Evolutionary conservation across 2,888 invertebrate genomes (phyloP), one percentile per base, ranked within the genome.

Genomic region (Ormyrus labotus): DNA sequence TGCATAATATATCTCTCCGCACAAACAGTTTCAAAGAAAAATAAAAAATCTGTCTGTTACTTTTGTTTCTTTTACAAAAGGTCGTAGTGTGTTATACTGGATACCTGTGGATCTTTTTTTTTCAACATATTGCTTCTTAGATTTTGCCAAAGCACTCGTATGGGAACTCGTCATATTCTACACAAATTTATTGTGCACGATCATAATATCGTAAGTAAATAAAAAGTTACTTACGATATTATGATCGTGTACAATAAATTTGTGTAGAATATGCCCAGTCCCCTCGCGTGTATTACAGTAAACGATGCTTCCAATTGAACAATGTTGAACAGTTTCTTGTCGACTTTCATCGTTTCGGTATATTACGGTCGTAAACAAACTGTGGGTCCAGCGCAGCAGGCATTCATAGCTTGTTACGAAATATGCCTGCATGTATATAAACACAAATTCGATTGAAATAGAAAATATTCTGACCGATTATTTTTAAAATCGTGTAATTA

Each of bases 51-150:
- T 70, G 4, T 65, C 67, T n/a, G n/a, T n/a, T n/a, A n/a, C n/a
- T 51, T 58, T 74, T 65, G 67, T 53, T 71, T 57, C 34, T 50
- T 71, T 75, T 71, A 53, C 51, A 51, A 64, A 72, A 72, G 67
- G 68, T 72, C 78, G 74, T 75, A 68, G 57, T 53, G n/a, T n/a
- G 58, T 81, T 78, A 81, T 65, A 78, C 81, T 72, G 51, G 78
- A 68, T 89, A 90, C 90, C 90, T 90, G 86, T 86, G 82, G 6
- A 90, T 77, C 78, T 69, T 84, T 86, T 89, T 75, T 82, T 78
- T 58, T 87, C 88, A 83, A 89, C 78, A 83, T 86, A 85, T 80
- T 85, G 82, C 80, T 82, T 87, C n/a, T n/a, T n/a, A n/a, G n/a
- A n/a, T 70, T 84, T 85, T 72, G 83, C 75, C 82, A 90, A 84